Conservation (phyloP, 2,113 vertebrate genomes). For the Petroica traversi region DNA sequence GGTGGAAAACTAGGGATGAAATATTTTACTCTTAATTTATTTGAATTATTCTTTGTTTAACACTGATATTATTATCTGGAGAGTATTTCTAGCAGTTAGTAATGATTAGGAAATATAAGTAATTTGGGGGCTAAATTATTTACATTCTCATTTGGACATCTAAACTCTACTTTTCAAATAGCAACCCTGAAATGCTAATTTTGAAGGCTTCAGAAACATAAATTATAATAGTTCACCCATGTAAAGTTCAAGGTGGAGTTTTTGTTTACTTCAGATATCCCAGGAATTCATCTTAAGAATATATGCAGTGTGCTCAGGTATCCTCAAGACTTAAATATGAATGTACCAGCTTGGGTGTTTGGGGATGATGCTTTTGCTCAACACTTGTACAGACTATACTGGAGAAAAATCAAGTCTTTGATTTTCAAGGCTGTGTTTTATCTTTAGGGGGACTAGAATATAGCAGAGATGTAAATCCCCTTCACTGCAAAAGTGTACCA, state of each 20-base stretch:
- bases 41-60: not conserved
- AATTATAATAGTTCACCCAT: not conserved
- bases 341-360: not conserved
- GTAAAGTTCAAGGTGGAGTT: not conserved
- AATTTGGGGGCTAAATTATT: not conserved
- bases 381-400: not conserved
- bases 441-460: not conserved
- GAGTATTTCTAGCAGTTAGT: not conserved
- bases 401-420: not conserved
- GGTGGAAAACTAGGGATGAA: not conserved
- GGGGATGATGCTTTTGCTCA: not conserved
- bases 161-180: not conserved
- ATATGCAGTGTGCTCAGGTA: rapidly evolving
- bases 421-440: not conserved
- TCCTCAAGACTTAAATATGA: not conserved
- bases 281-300: not conserved
- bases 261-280: not conserved
- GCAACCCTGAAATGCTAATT: not conserved
- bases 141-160: not conserved
- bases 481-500: not conserved
- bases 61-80: not conserved
- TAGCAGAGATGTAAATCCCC: not conserved
- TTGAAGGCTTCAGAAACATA: not conserved
- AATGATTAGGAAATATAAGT: not conserved
- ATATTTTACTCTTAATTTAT: not conserved